Conservation (phyloP, 2,888 invertebrate species). For the Hypercompe scribonia region DNA sequence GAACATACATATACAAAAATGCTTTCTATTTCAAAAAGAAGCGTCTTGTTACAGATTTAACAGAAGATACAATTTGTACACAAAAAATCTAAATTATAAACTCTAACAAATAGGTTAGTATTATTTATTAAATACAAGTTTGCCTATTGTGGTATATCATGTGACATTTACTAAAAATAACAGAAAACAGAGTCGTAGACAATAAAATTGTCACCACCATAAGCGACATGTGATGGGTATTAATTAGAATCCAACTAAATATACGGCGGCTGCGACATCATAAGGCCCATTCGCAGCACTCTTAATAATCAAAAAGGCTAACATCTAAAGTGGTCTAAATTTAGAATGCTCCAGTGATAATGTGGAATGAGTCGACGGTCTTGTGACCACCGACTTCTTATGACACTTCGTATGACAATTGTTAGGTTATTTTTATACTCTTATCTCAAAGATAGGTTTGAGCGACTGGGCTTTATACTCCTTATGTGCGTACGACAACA, state of each 20-base stretch:
- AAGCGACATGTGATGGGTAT: slow-evolving; percentile 60
- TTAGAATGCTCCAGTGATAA: slow-evolving; percentile 71
- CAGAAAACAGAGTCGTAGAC: slow-evolving; percentile 33
- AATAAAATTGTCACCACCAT: slow-evolving; percentile 41
- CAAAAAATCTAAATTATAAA: too few relatives aligned
- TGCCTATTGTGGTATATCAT: slow-evolving; percentile 15
- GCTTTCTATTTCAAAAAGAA: too few relatives aligned
- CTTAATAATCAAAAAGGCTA: slow-evolving; percentile 73
- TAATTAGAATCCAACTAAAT: slow-evolving; percentile 71
- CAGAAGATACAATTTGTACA: too few relatives aligned
- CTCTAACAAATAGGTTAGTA: too few relatives aligned
- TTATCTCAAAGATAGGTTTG: slow-evolving; percentile 49
- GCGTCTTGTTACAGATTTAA: too few relatives aligned
- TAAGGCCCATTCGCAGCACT: slow-evolving; percentile 58
- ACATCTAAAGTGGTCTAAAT: slow-evolving; percentile 76
- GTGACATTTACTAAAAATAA: slow-evolving; percentile 31
- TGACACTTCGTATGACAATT: slow-evolving; percentile 65
- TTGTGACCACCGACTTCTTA: too few relatives aligned
- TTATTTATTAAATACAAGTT: too few relatives aligned
- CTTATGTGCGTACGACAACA: background rate
- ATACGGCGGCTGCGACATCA: slow-evolving; percentile 61
- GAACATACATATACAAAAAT: too few relatives aligned
- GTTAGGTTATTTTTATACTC: slow-evolving; percentile 73
- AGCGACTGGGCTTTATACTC: slow-evolving; percentile 13
- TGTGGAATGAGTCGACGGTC: slow-evolving; percentile 69